Evolutionary conservation across 2,113 vertebrate genomes (phyloP), one percentile per base, ranked within the genome.

Genomic region (Oceanites oceanicus): DNA sequence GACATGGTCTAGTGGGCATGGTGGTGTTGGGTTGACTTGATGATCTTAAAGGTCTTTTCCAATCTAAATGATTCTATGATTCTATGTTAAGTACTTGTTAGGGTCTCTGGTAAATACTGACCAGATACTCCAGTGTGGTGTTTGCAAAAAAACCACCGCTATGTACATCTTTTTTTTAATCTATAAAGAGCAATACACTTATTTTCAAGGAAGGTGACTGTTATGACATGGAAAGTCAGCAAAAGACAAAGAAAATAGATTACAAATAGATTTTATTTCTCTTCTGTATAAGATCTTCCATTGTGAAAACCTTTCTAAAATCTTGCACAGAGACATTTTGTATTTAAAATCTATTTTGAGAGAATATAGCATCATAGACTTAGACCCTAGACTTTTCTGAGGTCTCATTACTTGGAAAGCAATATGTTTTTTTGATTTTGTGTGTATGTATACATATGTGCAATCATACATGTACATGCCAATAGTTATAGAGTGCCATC

Each of bases 401-500:
- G 38, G 20, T 44, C 8, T 85, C 11, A 25, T 67, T 84, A 67
- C 29, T 72, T 40, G 21, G 23, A 89, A 88, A 94, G 9, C 22
- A 78, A 16, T 18, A 30, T 14, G 10, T 0, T 27, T 88, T 71
- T 79, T 78, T 92, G 11, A 21, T 38, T 52, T 21, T 50, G 22
- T 66, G 6, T 45, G 8, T 18, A 53, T 70, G 45, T 29, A 11
- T 26, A 83, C 88, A 94, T 65, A 79, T n/a, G 12, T 91, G 93
- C 47, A 75, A 30, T 91, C 89, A 94, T 61, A 85, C 36, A 8
- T 87, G 80, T 65, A 93, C 74, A 91, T 72, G 90, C 45, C 66
- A 85, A 92, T 45, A 91, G 91, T 61, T 95, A 61, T 34, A 94
- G 68, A 94, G 76, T 96, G 96, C 93, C 93, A 96, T 85, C 89